Percentiles rank a stretch among this genome's conserved stretches.
Conservation (phyloP, 2,888 invertebrate species). For the Stegophylla sp. region DNA sequence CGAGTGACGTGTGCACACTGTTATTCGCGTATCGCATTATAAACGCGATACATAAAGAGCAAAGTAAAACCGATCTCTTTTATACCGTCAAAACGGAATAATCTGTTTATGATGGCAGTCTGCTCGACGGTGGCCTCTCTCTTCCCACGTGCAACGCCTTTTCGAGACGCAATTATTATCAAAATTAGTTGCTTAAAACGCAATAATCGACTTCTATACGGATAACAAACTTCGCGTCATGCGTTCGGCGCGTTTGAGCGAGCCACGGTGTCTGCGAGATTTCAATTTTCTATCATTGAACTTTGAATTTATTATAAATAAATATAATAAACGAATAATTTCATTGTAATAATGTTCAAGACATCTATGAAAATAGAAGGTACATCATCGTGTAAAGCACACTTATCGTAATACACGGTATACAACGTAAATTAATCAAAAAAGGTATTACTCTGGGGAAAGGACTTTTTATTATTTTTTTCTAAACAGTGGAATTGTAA, state of each 20-base stretch:
- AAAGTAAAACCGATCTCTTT: slow-evolving; percentile 33
- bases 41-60: background rate
- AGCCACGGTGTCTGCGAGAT: background rate
- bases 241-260: background rate
- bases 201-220: background rate
- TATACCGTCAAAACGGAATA: background rate
- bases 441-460: no score
- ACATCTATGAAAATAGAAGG: no score
- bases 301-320: no score
- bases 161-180: background rate
- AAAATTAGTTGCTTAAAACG: background rate
- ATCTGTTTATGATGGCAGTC: slow-evolving; percentile 7
- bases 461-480: no score
- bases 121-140: background rate
- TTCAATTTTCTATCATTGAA: background rate
- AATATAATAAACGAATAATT: no score
- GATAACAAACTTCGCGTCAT: background rate
- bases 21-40: background rate
- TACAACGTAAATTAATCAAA: no score
- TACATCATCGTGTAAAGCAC: no score
- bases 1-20: background rate
- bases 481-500: no score
- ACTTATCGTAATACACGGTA: no score
- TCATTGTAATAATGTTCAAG: no score
- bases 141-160: background rate